A percentile compares a stretch with the other conserved stretches of the same genome.
These are phyloP conservation scores for Chaetodon auriga DNA, from an alignment of 2,113 vertebrate species.

Conservation along the genomic window DNA sequence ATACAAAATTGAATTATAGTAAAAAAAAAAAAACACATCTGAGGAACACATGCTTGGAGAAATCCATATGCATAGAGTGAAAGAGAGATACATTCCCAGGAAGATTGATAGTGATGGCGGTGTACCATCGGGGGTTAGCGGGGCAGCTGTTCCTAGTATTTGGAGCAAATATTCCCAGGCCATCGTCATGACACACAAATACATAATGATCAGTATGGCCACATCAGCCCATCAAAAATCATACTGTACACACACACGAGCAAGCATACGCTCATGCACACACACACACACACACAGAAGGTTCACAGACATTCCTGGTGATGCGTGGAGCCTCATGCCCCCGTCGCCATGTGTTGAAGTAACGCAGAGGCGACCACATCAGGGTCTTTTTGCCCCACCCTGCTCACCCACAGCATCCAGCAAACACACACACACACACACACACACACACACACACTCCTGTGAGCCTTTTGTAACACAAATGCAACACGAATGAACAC, in stretches of 20 bases:
- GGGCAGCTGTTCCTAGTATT: conserved; percentile 63
- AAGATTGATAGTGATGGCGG: conserved; percentile 64
- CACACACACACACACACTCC: background rate
- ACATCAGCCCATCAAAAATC: conserved; percentile 48
- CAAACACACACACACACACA: conserved; percentile 33
- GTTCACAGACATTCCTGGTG: conserved; percentile 72
- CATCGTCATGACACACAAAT: conserved; percentile 58
- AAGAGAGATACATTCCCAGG: conserved; percentile 49
- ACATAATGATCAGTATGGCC: conserved; percentile 66
- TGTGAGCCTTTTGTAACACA: conserved; percentile 23
- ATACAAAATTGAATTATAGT: background rate
- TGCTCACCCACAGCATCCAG: conserved; percentile 70
- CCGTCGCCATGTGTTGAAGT: conserved; percentile 72
- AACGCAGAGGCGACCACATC: conserved; percentile 72
- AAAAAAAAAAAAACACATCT: conserved; percentile 1
- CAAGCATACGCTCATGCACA: conserved; percentile 7
- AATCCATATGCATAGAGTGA: conserved; percentile 27
- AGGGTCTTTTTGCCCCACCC: conserved; percentile 69
- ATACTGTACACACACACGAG: conserved; percentile 27
- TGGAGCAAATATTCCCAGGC: conserved; percentile 70
- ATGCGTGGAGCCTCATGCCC: conserved; percentile 63
- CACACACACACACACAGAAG: conserved; percentile 6
- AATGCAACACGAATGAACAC: conserved; percentile 28
- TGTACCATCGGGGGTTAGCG: conserved; percentile 51
- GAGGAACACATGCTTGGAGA: conserved; percentile 10